A percentile compares a stretch with the other conserved stretches of the same genome.
These are phyloP conservation scores for Calameuta idolon DNA, from an alignment of 2,888 invertebrate species.

Conservation along the genomic window DNA sequence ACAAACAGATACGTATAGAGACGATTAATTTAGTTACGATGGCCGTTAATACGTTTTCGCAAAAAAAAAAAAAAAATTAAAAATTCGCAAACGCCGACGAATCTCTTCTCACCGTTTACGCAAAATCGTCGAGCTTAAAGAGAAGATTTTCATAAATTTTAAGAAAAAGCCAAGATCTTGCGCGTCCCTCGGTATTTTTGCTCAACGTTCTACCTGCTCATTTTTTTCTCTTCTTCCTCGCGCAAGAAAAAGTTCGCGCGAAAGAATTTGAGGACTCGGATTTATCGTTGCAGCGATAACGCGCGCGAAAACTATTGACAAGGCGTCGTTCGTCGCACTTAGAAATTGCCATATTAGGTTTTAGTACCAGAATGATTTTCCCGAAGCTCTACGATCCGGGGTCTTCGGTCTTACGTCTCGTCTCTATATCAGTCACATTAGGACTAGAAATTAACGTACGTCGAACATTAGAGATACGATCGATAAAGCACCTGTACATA, in stretches of 20 bases:
- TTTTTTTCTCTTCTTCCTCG: background rate
- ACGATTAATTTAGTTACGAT: background rate
- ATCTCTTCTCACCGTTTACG: background rate
- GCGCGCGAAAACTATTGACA: background rate
- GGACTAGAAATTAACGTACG: too few species aligned
- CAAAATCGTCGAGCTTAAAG: background rate
- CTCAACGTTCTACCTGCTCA: background rate
- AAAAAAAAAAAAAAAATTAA: background rate
- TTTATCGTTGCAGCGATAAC: background rate
- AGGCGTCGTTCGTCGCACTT: background rate
- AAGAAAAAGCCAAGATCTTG: background rate
- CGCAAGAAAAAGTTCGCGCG: background rate
- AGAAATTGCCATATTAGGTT: background rate
- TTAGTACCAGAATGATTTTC: background rate
- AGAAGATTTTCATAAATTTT: background rate
- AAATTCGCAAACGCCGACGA: background rate
- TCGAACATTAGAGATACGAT: background rate
- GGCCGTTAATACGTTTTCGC: background rate
- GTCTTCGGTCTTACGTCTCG: background rate
- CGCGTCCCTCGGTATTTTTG: background rate
- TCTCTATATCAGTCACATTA: too few species aligned
- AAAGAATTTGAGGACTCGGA: background rate
- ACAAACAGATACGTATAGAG: background rate
- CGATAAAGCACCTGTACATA: constrained; percentile 2
- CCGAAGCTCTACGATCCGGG: background rate